phyloP scores from a whole-genome alignment of 2,113 vertebrate genomes.

The Channa maculata region DNA sequence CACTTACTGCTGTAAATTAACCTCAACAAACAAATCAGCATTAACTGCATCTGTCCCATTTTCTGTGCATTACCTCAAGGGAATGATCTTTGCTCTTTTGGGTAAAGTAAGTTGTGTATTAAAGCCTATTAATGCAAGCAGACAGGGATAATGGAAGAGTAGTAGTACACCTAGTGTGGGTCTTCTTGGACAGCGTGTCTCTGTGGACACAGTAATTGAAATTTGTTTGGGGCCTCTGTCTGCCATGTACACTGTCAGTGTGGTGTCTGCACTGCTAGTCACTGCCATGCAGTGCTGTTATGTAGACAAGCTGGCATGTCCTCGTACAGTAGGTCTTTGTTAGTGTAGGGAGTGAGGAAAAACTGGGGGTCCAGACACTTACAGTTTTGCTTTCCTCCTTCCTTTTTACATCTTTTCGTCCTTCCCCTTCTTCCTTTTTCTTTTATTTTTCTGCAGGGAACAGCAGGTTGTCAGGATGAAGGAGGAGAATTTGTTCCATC shows the following conservation, averaged over 20 bases:
- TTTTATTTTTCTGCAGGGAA: constrained; percentile 81
- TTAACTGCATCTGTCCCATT: constrained; percentile 4
- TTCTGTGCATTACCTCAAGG: constrained; percentile 12
- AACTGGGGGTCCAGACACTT: constrained; percentile 17
- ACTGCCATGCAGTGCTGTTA: constrained; percentile 58
- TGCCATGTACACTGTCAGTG: constrained; percentile 54
- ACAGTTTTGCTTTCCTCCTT: neutral
- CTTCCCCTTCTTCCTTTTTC: neutral
- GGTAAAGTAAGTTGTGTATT: constrained; percentile 2
- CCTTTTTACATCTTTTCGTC: neutral
- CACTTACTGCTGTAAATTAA: constrained; percentile 24
- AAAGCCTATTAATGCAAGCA: neutral
- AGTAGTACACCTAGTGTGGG: neutral
- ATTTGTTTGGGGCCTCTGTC: constrained; percentile 26
- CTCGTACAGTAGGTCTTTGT: constrained; percentile 65
- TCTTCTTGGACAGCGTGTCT: constrained; percentile 36
- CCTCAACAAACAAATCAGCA: constrained; percentile 19
- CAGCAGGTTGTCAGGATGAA: constrained; percentile 90
- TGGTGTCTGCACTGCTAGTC: constrained; percentile 58
- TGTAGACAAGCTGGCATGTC: constrained; percentile 58
- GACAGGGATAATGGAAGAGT: constrained; percentile 4
- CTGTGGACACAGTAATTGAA: constrained; percentile 31
- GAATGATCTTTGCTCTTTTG: neutral
- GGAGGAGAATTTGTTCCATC: constrained; percentile 93
- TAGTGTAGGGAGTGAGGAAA: constrained; percentile 21